Base-by-base conservation (phyloP, 1,140 invertebrate species). In the Conus betulinus region DNA sequence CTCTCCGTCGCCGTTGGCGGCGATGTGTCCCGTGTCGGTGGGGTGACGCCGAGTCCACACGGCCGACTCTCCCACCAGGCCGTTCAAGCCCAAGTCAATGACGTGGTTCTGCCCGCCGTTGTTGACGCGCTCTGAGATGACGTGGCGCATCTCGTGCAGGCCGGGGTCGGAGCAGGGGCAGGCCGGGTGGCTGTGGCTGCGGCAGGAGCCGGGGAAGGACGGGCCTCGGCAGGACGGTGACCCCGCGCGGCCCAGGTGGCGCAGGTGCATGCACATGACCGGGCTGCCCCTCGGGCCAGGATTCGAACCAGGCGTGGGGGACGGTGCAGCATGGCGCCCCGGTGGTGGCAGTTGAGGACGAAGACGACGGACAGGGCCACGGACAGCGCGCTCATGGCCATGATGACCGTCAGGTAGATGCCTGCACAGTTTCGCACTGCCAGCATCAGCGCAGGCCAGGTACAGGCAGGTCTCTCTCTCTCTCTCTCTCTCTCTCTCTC, bases 331-430 rank as follows among this genome's bases (percentile, higher is more conserved):
- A 91, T 88, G 13, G 91, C 89, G 20, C 94, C 91, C 55, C 92
- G 89, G 88, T 95, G 94, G 84, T 95, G 94, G 79, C 95, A 92
- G 89, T 95, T 95, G 20, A 95, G 90, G 8, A 95, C 94, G 86
- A 94, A 93, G 11, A 95, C 95, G 17, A 95, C 95, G 15, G 95
- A 95, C 86, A 95, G 91, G 11, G 95, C 94, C 11, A 95, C 94
- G 10, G 95, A 95, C 25, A 95, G 84, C 13, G 94, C 94, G 67
- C 94, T 94, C 93, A 95, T 95, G 15, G 94, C 94, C 95, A 95
- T 95, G 8, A 95, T 94, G 0, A 94, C 91, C 1, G 95, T 95
- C 39, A 95, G 90, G 89, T 95, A 95, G 67, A 95, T 94, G 84
- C 95, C 95, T 95, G 91, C 13, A 91, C 91, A 89, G 67, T 52